Conservation (phyloP, 2,797 vertebrate species). For the Malurus splendens region DNA sequence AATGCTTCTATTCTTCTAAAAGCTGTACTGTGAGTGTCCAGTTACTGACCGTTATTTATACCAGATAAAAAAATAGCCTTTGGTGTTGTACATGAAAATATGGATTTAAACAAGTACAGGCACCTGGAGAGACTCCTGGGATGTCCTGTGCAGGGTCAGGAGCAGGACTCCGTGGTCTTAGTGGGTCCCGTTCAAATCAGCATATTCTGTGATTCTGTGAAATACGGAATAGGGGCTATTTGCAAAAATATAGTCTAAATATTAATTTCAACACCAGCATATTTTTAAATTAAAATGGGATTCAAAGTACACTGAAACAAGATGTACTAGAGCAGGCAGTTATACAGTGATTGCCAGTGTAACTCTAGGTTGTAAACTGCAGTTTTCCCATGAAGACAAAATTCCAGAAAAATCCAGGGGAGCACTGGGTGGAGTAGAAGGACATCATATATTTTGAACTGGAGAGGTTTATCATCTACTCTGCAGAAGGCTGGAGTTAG, state of each 20-base stretch:
- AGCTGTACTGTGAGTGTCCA: neutral
- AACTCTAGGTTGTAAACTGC: neutral
- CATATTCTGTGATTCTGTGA: neutral
- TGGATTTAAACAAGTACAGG: neutral
- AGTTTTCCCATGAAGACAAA: neutral
- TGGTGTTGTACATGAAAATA: neutral
- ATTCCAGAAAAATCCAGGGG: neutral
- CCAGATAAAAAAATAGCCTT: neutral
- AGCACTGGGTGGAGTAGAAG: neutral
- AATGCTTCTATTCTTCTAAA: neutral
- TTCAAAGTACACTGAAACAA: neutral
- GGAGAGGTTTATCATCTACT: neutral
- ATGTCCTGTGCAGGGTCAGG: neutral
- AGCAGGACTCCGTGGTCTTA: neutral
- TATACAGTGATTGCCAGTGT: neutral
- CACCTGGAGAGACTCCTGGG: neutral
- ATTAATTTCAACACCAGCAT: neutral
- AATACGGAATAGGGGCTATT: neutral
- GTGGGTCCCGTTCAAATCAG: neutral
- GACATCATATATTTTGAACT: neutral
- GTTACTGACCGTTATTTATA: neutral
- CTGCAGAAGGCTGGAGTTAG: neutral
- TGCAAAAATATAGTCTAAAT: neutral
- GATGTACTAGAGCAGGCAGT: neutral
- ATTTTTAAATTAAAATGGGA: neutral